Base-by-base conservation (phyloP, 2,888 invertebrate genomes). In the Conchocele bisecta region DNA sequence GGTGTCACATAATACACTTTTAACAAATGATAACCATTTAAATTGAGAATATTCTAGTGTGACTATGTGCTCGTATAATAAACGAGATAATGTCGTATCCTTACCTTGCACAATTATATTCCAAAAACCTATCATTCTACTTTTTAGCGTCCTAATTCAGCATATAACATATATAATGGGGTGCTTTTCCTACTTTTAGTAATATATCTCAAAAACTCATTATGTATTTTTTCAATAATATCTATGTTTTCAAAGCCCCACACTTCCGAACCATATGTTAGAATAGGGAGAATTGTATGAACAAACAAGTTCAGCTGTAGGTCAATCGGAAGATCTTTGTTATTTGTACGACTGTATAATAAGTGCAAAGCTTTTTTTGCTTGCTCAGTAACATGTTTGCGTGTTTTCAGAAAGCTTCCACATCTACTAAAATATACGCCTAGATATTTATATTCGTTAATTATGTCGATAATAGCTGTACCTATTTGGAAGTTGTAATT, bases 161-260 rank as follows among this genome's bases (percentile, higher is more conserved):
- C n/a, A n/a, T n/a, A n/a, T n/a, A n/a, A n/a, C 33, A 31, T 31
- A 60, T 53, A 44, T 11, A 28, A 11, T 7, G 64, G 56, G 20
- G 58, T 35, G 33, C 42, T 33, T 50, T 69, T 57, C 24, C 29
- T 20, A 1, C 31, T 26, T 3, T 6, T 28, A 11, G 63, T 53
- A n/a, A 57, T 64, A n/a, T n/a, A n/a, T n/a, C n/a, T n/a, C n/a
- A n/a, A n/a, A n/a, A n/a, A n/a, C n/a, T n/a, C n/a, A n/a, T 56
- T 6, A 39, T 51, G 39, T 3, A 71, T 35, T 50, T 48, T 64
- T 46, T 60, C 50, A 11, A 71, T 17, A 6, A 54, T 28, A 20
- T 72, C 53, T 13, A 67, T 22, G 24, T 72, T 61, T 33, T 61
- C 57, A 29, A 53, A 61, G 2, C 66, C 65, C 44, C 42, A 72